phyloP scores from a whole-genome alignment of 2,888 invertebrate genomes.

The Acanthosoma haemorrhoidale region DNA sequence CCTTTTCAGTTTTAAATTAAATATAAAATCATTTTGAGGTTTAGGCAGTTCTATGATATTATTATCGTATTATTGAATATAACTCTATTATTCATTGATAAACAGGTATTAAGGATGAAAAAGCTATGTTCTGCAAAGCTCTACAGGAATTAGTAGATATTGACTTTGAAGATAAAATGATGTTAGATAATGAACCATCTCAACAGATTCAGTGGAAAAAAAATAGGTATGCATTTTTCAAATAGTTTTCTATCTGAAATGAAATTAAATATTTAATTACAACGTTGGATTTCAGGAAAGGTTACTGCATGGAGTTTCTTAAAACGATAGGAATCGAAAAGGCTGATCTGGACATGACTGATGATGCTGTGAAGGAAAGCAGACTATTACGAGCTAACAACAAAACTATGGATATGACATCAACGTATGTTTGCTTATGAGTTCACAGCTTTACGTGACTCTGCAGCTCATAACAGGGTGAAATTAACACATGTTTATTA shows the following conservation, averaged over 20 bases:
- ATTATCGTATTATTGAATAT: too few species aligned
- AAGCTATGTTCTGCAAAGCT: slow-evolving; percentile 17
- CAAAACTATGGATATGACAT: slow-evolving; percentile 42
- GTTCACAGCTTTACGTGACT: too few species aligned
- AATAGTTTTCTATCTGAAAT: not conserved
- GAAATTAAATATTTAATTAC: not conserved
- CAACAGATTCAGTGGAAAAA: slow-evolving; percentile 25
- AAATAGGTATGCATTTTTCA: slow-evolving; percentile 7
- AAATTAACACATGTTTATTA: too few species aligned
- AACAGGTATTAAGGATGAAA: slow-evolving; percentile 29
- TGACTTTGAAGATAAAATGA: slow-evolving; percentile 9
- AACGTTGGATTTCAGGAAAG: slow-evolving; percentile 4
- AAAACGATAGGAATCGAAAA: slow-evolving; percentile 47
- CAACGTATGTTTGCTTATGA: slow-evolving; percentile 36
- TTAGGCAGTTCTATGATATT: too few species aligned
- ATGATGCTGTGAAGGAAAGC: slow-evolving; percentile 48
- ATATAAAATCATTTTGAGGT: too few species aligned
- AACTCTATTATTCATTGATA: too few species aligned
- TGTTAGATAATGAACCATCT: slow-evolving; percentile 7
- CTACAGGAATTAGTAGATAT: slow-evolving; percentile 23
- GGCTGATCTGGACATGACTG: slow-evolving; percentile 44
- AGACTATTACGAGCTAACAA: slow-evolving; percentile 45
- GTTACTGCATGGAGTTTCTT: slow-evolving; percentile 45
- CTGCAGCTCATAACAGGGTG: too few species aligned
- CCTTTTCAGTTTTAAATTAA: too few species aligned